Conservation (phyloP, 2,113 vertebrate species). For the Brachirus orientalis region DNA sequence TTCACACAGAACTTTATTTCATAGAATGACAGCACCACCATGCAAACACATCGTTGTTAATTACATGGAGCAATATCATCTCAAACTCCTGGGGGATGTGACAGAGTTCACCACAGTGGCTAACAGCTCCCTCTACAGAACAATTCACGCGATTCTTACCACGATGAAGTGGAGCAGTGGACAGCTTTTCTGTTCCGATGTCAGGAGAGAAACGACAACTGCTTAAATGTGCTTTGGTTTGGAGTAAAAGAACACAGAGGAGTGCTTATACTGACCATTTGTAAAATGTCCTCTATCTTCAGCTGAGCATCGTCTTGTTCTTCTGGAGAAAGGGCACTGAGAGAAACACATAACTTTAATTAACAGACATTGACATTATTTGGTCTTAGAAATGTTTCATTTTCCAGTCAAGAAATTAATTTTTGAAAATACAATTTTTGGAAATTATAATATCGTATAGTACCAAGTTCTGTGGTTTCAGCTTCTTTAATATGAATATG, state of each 20-base stretch:
- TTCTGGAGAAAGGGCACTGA: conserved; percentile 93
- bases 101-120: conserved; percentile 10
- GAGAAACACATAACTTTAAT: no score
- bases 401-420: no score
- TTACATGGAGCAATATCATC: no score
- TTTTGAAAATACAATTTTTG: no score
- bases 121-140: neutral
- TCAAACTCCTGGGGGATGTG: neutral
- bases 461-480: no score
- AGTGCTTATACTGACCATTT: conserved; percentile 84
- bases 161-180: conserved; percentile 76
- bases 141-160: conserved; percentile 59
- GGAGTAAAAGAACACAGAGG: no score
- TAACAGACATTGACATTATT: neutral
- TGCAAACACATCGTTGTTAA: no score
- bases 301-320: conserved; percentile 93
- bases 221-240: neutral
- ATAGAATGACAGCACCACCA: neutral
- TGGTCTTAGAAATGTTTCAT: no score
- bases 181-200: conserved; percentile 72
- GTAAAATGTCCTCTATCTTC: conserved; percentile 91
- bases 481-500: no score
- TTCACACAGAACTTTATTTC: neutral
- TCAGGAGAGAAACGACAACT: conserved; percentile 30
- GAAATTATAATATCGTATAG: no score